Evolutionary conservation across 2,113 vertebrate genomes (phyloP).

Genomic region (Nannospalax galili): DNA sequence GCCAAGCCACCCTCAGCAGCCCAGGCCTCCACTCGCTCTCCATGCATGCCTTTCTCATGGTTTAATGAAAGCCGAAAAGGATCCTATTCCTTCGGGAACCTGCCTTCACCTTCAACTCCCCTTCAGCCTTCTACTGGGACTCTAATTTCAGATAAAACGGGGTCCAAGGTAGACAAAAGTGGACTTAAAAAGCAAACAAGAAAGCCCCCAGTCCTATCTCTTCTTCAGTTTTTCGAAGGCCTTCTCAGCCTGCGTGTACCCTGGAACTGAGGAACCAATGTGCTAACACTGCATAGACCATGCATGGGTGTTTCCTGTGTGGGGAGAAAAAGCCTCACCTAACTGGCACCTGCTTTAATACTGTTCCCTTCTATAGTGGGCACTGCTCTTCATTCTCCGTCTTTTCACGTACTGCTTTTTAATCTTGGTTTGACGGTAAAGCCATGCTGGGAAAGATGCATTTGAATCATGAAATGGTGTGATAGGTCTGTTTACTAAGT

Average conservation of each 20-base stretch:
- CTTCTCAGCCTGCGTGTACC: constrained; percentile 80
- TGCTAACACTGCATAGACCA: constrained; percentile 78
- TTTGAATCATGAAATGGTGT: constrained; percentile 79
- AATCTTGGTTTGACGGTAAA: constrained; percentile 80
- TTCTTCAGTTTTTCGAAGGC: constrained; percentile 79
- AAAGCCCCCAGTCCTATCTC: constrained; percentile 74
- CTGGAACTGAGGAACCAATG: constrained; percentile 74
- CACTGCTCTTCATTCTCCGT: constrained; percentile 74
- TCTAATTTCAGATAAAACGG: constrained; percentile 90
- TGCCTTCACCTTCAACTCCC: constrained; percentile 86
- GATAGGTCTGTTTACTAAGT: constrained; percentile 74
- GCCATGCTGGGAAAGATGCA: constrained; percentile 82
- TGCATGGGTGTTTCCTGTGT: constrained; percentile 69
- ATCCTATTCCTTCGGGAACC: constrained; percentile 87
- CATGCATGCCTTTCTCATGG: constrained; percentile 84
- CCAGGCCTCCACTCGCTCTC: constrained; percentile 80
- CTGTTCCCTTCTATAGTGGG: constrained; percentile 69
- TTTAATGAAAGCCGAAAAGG: constrained; percentile 85
- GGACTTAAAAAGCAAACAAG: constrained; percentile 70
- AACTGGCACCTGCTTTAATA: constrained; percentile 69
- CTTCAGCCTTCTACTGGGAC: constrained; percentile 90
- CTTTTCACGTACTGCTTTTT: constrained; percentile 69
- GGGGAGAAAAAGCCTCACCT: constrained; percentile 68
- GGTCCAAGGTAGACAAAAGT: constrained; percentile 91
- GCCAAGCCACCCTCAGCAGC: constrained; percentile 68